A percentile compares a stretch with the other conserved stretches of the same genome.
phyloP scores from a whole-genome alignment of 2,797 vertebrate genomes.

The Catostomus latipinnis region DNA sequence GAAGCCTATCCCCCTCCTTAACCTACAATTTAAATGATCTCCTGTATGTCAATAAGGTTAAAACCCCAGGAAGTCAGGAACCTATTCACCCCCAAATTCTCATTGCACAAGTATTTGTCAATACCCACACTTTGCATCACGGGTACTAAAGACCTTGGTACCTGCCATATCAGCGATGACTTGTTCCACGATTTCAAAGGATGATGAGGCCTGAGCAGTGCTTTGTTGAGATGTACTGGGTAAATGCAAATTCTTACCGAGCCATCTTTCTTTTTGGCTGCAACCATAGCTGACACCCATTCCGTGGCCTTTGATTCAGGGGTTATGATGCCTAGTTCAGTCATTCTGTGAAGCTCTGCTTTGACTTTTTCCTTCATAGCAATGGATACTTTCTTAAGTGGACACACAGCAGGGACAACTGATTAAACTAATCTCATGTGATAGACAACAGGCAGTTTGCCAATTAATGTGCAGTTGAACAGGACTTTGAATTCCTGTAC shows the following conservation, averaged over 20 bases:
- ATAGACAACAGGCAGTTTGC: background rate
- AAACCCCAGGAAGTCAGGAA: no score
- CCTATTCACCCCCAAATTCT: no score
- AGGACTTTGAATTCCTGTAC: slow-evolving; percentile 8
- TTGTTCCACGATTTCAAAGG: slow-evolving; percentile 21
- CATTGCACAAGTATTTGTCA: background rate
- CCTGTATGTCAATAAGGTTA: no score
- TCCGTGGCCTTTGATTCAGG: no score
- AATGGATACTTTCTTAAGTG: no score
- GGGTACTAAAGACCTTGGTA: slow-evolving; percentile 25
- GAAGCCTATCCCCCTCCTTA: no score
- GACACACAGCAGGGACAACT: no score
- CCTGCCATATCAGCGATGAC: slow-evolving; percentile 27
- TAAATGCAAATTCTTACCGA: slow-evolving; percentile 18
- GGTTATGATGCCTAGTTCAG: no score
- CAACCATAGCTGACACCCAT: slow-evolving; percentile 5
- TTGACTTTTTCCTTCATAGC: no score
- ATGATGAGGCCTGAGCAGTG: slow-evolving; percentile 23
- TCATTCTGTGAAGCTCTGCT: no score
- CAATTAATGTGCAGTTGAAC: slow-evolving; percentile 25
- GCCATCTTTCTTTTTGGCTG: slow-evolving; percentile 28
- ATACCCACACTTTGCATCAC: slow-evolving; percentile 29
- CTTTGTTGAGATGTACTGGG: slow-evolving; percentile 40
- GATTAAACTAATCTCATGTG: background rate
- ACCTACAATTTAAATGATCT: no score